A percentile compares a stretch with the other conserved stretches of the same genome.
Conservation (phyloP, 2,888 invertebrate species). For the Trissoscelio sp. region DNA sequence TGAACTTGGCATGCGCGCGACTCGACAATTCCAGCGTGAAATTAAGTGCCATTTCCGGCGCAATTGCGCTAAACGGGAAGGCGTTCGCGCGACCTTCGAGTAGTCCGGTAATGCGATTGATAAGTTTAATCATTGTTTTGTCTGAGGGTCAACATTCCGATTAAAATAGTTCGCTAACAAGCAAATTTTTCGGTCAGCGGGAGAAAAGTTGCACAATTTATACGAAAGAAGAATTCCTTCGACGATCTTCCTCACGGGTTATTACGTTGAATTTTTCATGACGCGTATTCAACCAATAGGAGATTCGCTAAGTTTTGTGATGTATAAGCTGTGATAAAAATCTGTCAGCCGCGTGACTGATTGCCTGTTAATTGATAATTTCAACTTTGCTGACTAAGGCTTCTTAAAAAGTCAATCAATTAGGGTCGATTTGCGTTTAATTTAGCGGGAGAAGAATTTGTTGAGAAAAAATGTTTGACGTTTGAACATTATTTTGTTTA, state of each 20-base stretch:
- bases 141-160: background rate
- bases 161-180: conserved; percentile 43
- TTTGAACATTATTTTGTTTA: no score
- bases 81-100: conserved; percentile 23
- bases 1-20: background rate
- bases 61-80: background rate
- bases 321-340: conserved; percentile 14
- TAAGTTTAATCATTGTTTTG: conserved; percentile 22
- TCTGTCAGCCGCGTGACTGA: conserved; percentile 37
- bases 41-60: conserved; percentile 42
- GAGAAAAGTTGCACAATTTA: conserved; percentile 19
- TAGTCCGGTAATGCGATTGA: conserved; percentile 9
- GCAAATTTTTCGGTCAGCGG: conserved; percentile 21
- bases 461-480: background rate
- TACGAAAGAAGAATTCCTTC: background rate
- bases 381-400: conserved; percentile 10
- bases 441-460: conserved; percentile 15
- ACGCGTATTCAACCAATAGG: conserved; percentile 32
- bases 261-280: conserved; percentile 52
- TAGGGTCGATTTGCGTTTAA: conserved; percentile 42
- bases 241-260: conserved; percentile 1
- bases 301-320: conserved; percentile 33
- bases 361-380: conserved; percentile 51
- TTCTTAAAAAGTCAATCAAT: conserved; percentile 49
- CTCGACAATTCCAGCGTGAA: conserved; percentile 41